Percentiles rank a stretch among this genome's conserved stretches.
These are phyloP conservation scores for Triops cancriformis DNA, from an alignment of 1,140 invertebrate species.

Conservation along the genomic window DNA sequence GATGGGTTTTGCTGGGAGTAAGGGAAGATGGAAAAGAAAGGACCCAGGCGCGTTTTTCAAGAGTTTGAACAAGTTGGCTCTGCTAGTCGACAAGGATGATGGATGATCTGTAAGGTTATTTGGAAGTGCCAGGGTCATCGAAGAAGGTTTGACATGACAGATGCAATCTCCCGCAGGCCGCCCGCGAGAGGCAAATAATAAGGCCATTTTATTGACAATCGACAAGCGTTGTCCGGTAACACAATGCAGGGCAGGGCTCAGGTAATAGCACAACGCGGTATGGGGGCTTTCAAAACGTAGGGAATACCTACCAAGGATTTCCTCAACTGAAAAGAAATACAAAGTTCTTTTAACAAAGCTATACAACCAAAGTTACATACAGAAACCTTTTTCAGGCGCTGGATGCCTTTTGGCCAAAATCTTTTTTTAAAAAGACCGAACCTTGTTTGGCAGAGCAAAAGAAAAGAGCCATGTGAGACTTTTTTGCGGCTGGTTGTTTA, in stretches of 20 bases:
- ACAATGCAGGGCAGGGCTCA: neutral
- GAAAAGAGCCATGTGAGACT: no score
- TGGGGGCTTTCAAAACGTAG: neutral
- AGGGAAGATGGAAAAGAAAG: neutral
- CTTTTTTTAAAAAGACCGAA: neutral
- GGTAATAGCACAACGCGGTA: neutral
- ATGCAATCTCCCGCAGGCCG: conserved; percentile 1
- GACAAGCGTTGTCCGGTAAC: conserved; percentile 9
- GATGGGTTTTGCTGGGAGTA: neutral
- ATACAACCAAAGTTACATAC: no score
- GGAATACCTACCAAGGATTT: neutral
- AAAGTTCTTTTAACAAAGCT: no score
- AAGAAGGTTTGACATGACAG: conserved; percentile 10
- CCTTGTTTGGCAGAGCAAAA: neutral
- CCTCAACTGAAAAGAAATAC: neutral
- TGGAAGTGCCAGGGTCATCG: neutral
- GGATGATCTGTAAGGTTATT: conserved; percentile 6
- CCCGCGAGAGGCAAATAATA: conserved; percentile 10
- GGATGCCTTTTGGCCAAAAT: neutral
- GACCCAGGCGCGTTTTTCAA: neutral
- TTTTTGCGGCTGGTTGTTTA: no score
- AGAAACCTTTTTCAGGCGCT: no score
- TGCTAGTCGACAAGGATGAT: neutral
- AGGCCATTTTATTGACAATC: conserved; percentile 14
- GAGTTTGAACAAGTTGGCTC: neutral